phyloP scores from a whole-genome alignment of 2,797 vertebrate species.

The Carcharodon carcharias region DNA sequence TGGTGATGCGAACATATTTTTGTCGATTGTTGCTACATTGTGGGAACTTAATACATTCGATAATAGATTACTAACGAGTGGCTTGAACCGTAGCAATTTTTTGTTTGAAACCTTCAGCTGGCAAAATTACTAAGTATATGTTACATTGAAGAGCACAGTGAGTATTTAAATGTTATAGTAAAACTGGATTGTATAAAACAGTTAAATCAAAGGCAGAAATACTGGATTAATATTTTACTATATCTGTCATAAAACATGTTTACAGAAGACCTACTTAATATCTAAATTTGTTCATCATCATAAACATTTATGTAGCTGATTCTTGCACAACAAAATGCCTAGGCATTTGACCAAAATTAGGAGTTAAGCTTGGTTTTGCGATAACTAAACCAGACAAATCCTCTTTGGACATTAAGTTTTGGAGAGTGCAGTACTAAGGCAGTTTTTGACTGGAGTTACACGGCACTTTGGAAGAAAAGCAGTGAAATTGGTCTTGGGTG shows the following conservation, averaged over 20 bases:
- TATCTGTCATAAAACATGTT: neutral
- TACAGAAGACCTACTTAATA: neutral
- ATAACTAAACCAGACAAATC: neutral
- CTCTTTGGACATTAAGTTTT: neutral
- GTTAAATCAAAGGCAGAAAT: neutral
- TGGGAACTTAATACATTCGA: neutral
- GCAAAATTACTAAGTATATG: neutral
- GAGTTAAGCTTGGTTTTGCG: neutral
- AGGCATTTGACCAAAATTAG: neutral
- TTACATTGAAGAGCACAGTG: neutral
- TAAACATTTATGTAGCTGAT: neutral
- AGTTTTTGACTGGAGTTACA: neutral
- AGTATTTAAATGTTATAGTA: neutral
- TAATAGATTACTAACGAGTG: neutral
- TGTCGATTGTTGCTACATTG: neutral
- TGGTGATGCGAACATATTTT: neutral
- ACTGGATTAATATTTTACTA: neutral
- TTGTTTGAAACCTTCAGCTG: neutral
- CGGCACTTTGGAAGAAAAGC: neutral
- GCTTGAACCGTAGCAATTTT: neutral
- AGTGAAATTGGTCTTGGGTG: neutral
- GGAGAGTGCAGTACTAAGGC: no score
- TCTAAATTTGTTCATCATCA: neutral
- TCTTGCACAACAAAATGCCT: neutral
- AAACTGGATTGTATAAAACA: neutral